A percentile compares a stretch with the other conserved stretches of the same genome.
Conservation (phyloP, 2,888 invertebrate genomes). For the Trachelus stipa region DNA sequence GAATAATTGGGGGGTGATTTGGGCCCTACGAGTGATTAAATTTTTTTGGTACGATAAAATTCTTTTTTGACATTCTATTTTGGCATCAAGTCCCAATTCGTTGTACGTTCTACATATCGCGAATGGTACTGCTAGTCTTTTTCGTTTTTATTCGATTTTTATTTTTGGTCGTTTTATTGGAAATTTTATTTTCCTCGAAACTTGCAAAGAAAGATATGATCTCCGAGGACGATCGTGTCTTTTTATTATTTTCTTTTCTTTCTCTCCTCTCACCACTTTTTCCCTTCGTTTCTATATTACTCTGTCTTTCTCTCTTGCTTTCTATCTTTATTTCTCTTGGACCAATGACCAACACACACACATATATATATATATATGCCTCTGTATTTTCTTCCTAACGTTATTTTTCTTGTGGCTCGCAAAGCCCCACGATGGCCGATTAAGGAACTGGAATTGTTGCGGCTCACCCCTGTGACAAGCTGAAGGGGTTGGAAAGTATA, state of each 20-base stretch:
- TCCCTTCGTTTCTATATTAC: neutral
- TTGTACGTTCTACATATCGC: neutral
- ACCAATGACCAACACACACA: neutral
- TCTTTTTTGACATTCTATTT: neutral
- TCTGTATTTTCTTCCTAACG: neutral
- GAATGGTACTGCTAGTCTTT: neutral
- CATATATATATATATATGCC: no score
- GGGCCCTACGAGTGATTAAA: no score
- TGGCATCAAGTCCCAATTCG: neutral
- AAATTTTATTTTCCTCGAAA: neutral
- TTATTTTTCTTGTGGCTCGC: neutral
- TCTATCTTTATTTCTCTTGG: neutral
- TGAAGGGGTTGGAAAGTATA: conserved; percentile 38
- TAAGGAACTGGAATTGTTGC: neutral
- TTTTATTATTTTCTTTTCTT: neutral
- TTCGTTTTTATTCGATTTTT: neutral
- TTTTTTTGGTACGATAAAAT: neutral
- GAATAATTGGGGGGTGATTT: no score
- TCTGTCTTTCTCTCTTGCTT: neutral
- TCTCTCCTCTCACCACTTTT: neutral
- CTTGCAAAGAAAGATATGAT: neutral
- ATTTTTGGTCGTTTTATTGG: neutral
- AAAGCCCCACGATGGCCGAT: conserved; percentile 2
- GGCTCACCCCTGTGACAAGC: conserved; percentile 13
- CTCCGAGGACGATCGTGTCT: neutral